Evolutionary conservation across 2,888 invertebrate genomes (phyloP), one percentile per base, ranked within the genome.

Genomic region (Lucinisca nassula): DNA sequence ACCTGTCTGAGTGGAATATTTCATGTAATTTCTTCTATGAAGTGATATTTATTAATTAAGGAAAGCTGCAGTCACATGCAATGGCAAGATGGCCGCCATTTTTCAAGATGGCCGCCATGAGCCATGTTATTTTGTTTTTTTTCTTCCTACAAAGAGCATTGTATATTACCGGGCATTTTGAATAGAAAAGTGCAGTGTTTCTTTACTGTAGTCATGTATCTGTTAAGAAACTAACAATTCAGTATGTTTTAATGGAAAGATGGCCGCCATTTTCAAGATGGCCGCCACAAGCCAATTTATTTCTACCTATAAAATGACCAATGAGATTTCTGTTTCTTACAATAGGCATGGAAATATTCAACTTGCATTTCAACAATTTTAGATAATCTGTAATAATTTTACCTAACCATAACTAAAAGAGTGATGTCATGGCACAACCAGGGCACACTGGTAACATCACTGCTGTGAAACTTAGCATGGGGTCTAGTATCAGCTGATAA

Each of bases 401-500:
- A n/a, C n/a, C n/a, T n/a, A n/a, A n/a, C n/a, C n/a, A n/a, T n/a
- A 35, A 67, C 21, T 30, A 61, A 21, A 82, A 38, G 82, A 82
- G 40, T 75, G 58, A 61, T 74, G 75, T 55, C 72, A 37, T 24
- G 35, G 58, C 81, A 84, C 79, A 74, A 77, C 85, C 78, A 82
- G 82, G 78, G 67, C 82, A 82, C 82, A 84, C 78, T 84, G 85
- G 76, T 80, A 72, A 32, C 82, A 83, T 55, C 75, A 73, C 72
- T 80, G 83, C 67, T 79, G 84, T 79, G 51, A 67, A 82, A 85
- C 85, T 78, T 82, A 61, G 72, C 84, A 87, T 81, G 81, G 84
- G 80, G 84, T 80, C 79, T 67, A 81, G 77, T 78, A 35, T 80
- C 67, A 74, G 49, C 27, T 61, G 27, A 61, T n/a, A 14, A 61